Evolutionary conservation across 2,797 vertebrate genomes (phyloP), one percentile per base, ranked within the genome.

Genomic region (Brachyalestes nurse): DNA sequence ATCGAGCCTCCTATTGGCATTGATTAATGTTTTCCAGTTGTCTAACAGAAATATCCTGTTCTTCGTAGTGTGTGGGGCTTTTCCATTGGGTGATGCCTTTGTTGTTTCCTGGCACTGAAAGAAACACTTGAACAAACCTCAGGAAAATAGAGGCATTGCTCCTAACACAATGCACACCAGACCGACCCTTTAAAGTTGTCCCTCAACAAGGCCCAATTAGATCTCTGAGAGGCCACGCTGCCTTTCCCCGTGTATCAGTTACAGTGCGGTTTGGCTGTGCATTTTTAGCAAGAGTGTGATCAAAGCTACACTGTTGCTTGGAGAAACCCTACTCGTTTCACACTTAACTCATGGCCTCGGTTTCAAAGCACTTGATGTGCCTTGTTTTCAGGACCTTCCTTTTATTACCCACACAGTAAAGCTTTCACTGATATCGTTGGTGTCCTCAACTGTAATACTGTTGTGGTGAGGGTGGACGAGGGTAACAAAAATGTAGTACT

Each of bases 211-310:
- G 40, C 53, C 34, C 57, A 78, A 38, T 60, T 62, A 25, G 45
- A 45, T 47, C 61, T 76, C 49, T 2, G 38, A 65, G 28, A 65
- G 65, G 45, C 49, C 65, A 28, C 40, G 25, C 51, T 45, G 58
- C 10, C n/a, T 75, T 72, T 78, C 66, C 66, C 66, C 49, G 77
- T 72, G 47, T 69, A 78, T 83, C 80, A 70, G 47, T 83, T 79
- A 77, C n/a, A 38, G 40, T 84, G 82, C 14, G 72, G 77, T 81
- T 83, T 78, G 76, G 70, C 75, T 17, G 12, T 28, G 42, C n/a
- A 65, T 77, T 71, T 85, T 40, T 42, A 64, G 57, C 38, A 57
- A 53, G 47, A 67, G 55, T 55, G 23, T 34, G 75, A 83, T 85
- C 49, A 82, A 79, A 85, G 80, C 19, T 47, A 42, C n/a, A 25